These are phyloP conservation scores for Xerus rutilus DNA, from an alignment of 2,797 vertebrate species.

Conservation along the genomic window DNA sequence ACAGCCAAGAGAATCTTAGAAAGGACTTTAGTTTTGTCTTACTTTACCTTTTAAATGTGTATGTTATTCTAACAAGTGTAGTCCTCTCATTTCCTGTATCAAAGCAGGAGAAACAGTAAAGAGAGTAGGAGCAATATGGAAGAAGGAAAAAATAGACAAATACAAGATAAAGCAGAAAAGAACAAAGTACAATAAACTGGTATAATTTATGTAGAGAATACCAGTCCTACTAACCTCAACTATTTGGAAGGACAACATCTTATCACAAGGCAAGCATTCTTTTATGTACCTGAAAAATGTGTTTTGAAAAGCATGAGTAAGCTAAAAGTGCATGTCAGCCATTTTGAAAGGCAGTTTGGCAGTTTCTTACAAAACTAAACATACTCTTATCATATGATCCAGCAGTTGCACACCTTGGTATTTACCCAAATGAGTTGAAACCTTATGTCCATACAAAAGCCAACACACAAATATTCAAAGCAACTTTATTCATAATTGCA, in stretches of 20 bases:
- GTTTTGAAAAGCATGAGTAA: slow-evolving; percentile 31
- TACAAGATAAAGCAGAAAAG: background rate
- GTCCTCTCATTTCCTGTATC: background rate
- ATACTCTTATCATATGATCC: background rate
- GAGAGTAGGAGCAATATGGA: background rate
- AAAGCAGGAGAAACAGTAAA: background rate
- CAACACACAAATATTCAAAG: background rate
- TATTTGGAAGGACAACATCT: background rate
- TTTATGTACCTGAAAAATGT: background rate
- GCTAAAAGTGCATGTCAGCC: background rate
- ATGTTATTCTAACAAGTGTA: background rate
- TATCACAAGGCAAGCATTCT: background rate
- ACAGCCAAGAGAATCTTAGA: background rate
- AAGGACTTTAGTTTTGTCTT: background rate
- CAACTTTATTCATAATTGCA: background rate
- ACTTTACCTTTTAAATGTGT: slow-evolving; percentile 9
- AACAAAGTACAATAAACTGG: background rate
- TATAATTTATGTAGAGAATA: background rate
- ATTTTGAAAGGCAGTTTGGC: background rate
- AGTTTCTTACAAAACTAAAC: background rate
- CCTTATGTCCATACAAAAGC: background rate
- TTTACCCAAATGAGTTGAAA: background rate
- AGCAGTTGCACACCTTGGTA: background rate
- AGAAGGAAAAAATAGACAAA: background rate
- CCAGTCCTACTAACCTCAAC: background rate